Conservation (phyloP, 2,113 vertebrate genomes). For the Tautogolabrus adspersus region DNA sequence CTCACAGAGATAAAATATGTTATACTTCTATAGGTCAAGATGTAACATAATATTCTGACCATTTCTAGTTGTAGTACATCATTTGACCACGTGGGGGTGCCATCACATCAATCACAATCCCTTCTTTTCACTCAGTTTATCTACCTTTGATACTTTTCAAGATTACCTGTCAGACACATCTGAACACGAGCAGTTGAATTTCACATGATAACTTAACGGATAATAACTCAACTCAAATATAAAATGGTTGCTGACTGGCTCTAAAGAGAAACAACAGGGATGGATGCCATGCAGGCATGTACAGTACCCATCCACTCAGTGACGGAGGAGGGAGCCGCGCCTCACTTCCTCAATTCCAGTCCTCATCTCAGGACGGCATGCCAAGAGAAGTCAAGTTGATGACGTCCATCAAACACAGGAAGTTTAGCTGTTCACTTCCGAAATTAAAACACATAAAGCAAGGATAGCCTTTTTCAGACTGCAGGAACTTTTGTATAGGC, state of each 20-base stretch:
- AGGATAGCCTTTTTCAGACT: too few relatives aligned
- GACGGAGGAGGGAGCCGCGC: slow-evolving; percentile 41
- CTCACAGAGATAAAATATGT: background rate
- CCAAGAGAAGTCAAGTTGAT: slow-evolving; percentile 14
- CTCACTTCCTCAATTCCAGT: slow-evolving; percentile 73
- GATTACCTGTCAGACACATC: background rate
- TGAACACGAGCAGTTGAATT: background rate
- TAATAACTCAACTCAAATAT: background rate
- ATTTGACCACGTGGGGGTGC: slow-evolving; percentile 48
- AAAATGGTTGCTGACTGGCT: too few relatives aligned
- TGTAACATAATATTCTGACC: background rate
- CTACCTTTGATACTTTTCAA: background rate
- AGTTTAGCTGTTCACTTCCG: background rate
- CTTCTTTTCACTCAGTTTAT: background rate
- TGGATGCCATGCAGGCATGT: background rate
- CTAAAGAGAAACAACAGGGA: background rate
- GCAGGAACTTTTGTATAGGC: too few relatives aligned
- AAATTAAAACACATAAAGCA: background rate
- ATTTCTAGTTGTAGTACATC: slow-evolving; percentile 34
- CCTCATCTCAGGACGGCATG: slow-evolving; percentile 33
- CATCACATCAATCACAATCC: slow-evolving; percentile 29
- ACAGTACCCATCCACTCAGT: slow-evolving; percentile 37
- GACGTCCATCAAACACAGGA: background rate
- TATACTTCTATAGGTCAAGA: background rate
- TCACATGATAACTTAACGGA: background rate